A percentile compares a stretch with the other conserved stretches of the same genome.
Conservation (phyloP, 2,113 vertebrate genomes). For the Salvelinus sp. region DNA sequence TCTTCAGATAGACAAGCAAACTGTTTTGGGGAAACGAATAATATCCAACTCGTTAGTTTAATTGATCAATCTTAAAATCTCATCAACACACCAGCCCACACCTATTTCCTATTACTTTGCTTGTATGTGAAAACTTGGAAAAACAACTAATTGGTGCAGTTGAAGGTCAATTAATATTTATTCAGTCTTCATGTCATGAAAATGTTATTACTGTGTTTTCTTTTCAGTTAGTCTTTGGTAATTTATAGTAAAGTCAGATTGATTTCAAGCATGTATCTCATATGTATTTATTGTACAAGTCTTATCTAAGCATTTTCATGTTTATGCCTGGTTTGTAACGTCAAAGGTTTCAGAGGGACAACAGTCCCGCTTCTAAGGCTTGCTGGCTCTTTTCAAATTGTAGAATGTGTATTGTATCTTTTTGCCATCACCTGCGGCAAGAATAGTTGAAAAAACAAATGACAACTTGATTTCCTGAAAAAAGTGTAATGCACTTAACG, state of each 20-base stretch:
- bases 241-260: conserved; percentile 84
- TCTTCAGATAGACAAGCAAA: background rate
- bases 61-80: background rate
- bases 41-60: background rate
- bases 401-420: background rate
- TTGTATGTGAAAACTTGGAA: conserved; percentile 47
- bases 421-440: conserved; percentile 7
- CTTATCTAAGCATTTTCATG: conserved; percentile 63
- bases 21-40: background rate
- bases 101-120: conserved; percentile 36
- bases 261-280: conserved; percentile 75
- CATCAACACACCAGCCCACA: background rate
- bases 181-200: conserved; percentile 71
- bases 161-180: conserved; percentile 58
- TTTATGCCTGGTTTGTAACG: conserved; percentile 86
- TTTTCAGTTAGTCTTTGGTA: conserved; percentile 79
- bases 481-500: background rate
- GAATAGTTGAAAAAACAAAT: background rate
- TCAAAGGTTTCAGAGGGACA: conserved; percentile 76
- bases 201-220: conserved; percentile 53
- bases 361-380: conserved; percentile 5
- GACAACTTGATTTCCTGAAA: background rate
- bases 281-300: conserved; percentile 94
- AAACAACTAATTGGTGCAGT: conserved; percentile 38
- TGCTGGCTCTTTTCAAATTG: background rate